Evolutionary conservation across 2,888 invertebrate species (phyloP).

Genomic region (Adelphocoris suturalis): DNA sequence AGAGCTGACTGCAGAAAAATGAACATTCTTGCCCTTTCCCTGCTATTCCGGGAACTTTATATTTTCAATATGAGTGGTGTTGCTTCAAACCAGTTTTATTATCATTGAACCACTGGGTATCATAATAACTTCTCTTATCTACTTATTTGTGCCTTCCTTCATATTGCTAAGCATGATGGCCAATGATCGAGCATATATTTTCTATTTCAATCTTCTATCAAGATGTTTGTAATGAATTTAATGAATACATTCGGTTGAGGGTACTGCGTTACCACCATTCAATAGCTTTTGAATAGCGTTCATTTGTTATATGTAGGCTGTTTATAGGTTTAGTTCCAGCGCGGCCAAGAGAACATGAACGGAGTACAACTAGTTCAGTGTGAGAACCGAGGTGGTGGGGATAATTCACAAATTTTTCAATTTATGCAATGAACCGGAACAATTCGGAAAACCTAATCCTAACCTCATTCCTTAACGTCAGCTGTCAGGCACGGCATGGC

Average conservation of each 20-base stretch:
- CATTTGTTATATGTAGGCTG: background rate
- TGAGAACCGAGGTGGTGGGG: no score
- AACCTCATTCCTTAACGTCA: no score
- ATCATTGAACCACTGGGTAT: background rate
- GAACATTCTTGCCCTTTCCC: background rate
- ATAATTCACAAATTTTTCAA: no score
- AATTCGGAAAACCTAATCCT: no score
- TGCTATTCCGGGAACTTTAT: background rate
- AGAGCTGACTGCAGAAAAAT: background rate
- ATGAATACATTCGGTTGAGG: background rate
- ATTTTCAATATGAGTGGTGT: background rate
- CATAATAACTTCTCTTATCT: background rate
- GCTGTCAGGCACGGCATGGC: no score
- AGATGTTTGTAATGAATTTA: background rate
- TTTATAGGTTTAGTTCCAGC: no score
- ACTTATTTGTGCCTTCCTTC: background rate
- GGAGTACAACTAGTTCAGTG: no score
- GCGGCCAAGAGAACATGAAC: no score
- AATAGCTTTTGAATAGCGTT: background rate
- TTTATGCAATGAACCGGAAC: no score
- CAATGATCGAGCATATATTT: background rate
- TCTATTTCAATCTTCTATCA: background rate
- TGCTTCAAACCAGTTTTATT: background rate
- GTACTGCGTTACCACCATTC: constrained; percentile 1
- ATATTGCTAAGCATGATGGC: background rate